A percentile compares a stretch with the other conserved stretches of the same genome.
Evolutionary conservation across 92 coral and sea anemone genomes (phyloP).

Genomic region (Plumapathes pennacea): DNA sequence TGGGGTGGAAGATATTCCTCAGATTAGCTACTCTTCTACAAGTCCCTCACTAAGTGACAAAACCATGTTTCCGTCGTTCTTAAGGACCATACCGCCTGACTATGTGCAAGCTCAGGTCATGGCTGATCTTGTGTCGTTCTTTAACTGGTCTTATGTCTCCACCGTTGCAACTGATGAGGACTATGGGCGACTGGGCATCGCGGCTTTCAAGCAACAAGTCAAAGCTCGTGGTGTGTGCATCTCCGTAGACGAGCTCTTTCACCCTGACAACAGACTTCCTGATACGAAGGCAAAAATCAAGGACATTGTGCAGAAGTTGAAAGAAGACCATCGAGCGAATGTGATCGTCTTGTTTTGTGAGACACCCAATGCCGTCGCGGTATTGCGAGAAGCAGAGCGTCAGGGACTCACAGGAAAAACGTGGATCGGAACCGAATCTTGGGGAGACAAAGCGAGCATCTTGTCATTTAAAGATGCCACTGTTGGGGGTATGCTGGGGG

Average conservation of each 20-base stretch:
- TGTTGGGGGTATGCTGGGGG: conserved; percentile 86
- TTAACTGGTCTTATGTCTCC: conserved; percentile 83
- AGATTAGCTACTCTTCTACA: conserved; percentile 95
- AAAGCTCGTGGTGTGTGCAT: conserved; percentile 78
- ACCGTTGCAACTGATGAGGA: conserved; percentile 93
- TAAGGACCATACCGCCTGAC: conserved; percentile 95
- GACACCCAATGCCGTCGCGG: conserved; percentile 77
- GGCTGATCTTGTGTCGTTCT: conserved; percentile 74
- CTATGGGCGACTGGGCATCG: conserved; percentile 89
- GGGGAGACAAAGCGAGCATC: conserved; percentile 78
- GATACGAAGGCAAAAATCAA: conserved; percentile 65
- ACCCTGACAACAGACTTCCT: conserved; percentile 63
- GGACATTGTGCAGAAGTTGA: conserved; percentile 63
- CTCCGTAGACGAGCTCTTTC: conserved; percentile 81
- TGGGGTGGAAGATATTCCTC: conserved; percentile 67
- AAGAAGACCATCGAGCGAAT: conserved; percentile 60
- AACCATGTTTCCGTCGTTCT: conserved; percentile 75
- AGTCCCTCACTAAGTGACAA: conserved; percentile 91
- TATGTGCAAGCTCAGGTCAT: conserved; percentile 90
- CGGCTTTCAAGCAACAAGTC: conserved; percentile 81
- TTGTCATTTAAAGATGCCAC: conserved; percentile 55
- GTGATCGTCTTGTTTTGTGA: conserved; percentile 89
- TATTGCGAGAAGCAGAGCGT: conserved; percentile 79
- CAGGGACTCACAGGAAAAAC: conserved; percentile 80
- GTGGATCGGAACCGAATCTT: conserved; percentile 94